Percentiles rank a stretch among this genome's conserved stretches.
phyloP scores from a whole-genome alignment of 1,140 invertebrate species.

The Ephestia elutella region DNA sequence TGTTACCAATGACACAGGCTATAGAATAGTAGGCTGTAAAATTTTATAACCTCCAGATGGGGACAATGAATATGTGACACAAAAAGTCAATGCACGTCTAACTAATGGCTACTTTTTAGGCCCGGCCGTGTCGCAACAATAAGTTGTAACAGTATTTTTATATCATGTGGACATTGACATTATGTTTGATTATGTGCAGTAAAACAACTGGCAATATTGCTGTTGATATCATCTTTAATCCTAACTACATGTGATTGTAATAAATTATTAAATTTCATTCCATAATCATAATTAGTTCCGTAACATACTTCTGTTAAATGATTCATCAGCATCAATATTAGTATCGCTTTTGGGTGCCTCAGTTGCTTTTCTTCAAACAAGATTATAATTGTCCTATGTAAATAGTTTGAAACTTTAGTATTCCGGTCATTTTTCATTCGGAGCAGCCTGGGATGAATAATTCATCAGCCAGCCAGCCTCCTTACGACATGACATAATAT shows the following conservation, averaged over 20 bases:
- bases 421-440: constrained; percentile 32
- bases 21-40: neutral
- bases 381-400: constrained; percentile 23
- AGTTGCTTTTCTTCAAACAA: neutral
- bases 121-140: constrained; percentile 20
- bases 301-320: too few relatives aligned
- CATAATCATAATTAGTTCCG: too few relatives aligned
- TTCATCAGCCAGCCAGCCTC: constrained; percentile 21
- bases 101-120: constrained; percentile 21
- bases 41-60: neutral
- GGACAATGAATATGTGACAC: neutral
- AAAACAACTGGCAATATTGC: neutral
- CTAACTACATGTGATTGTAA: too few relatives aligned
- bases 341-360: constrained; percentile 10
- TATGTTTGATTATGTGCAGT: neutral
- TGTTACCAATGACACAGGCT: neutral
- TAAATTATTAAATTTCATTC: too few relatives aligned
- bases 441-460: constrained; percentile 30
- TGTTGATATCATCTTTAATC: neutral
- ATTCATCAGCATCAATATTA: constrained; percentile 11
- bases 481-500: constrained; percentile 5
- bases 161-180: neutral
- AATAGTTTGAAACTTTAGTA: constrained; percentile 22
- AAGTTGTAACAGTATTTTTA: neutral
- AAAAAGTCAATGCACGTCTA: constrained; percentile 23